These are phyloP conservation scores for Paramormyrops kingsleyae DNA, from an alignment of 2,113 vertebrate species.

Conservation along the genomic window DNA sequence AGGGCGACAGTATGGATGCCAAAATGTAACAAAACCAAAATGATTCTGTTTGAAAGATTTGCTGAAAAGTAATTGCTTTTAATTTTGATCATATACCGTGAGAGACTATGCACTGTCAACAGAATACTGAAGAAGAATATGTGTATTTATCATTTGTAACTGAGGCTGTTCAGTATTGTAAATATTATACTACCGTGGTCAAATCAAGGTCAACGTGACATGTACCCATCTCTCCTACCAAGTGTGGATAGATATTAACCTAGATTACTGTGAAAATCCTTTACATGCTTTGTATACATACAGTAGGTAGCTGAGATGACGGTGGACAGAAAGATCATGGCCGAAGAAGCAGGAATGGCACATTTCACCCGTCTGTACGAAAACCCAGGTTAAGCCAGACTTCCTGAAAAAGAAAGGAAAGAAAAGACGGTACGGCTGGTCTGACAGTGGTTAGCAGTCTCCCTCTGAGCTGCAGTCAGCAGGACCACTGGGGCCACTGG, in stretches of 20 bases:
- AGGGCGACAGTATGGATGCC: background rate
- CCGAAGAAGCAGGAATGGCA: background rate
- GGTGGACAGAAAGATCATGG: background rate
- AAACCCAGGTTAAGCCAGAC: background rate
- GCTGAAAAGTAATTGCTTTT: background rate
- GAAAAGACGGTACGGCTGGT: background rate
- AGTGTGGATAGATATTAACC: background rate
- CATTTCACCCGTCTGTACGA: background rate
- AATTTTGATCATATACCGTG: background rate
- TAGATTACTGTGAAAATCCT: background rate
- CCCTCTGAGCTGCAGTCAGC: background rate
- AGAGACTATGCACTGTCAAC: background rate
- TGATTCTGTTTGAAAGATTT: background rate
- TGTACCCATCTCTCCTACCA: background rate
- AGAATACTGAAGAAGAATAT: background rate
- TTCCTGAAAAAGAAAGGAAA: background rate
- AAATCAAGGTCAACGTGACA: background rate
- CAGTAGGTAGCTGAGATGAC: background rate
- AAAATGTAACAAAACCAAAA: background rate
- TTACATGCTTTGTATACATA: background rate
- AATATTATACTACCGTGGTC: background rate
- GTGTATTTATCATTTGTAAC: background rate
- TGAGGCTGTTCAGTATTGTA: background rate
- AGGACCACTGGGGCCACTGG: background rate
- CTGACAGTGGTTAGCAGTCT: background rate